A percentile compares a stretch with the other conserved stretches of the same genome.
These are phyloP conservation scores for Onthophagus taurus DNA, from an alignment of 1,140 invertebrate genomes.

Conservation along the genomic window DNA sequence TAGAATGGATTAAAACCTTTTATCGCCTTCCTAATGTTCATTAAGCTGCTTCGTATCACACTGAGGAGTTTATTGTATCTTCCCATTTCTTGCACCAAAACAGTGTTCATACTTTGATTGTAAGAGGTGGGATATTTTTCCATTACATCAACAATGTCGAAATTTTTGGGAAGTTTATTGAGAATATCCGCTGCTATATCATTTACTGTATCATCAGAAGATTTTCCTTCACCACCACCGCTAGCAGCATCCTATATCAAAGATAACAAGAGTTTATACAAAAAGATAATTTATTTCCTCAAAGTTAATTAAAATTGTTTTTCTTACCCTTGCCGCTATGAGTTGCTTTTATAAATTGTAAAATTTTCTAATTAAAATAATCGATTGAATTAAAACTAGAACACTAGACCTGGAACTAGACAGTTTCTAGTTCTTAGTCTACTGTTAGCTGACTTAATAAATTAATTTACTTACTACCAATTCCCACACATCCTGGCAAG, in stretches of 20 bases:
- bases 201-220: conserved; percentile 60
- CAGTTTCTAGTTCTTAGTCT: too few relatives aligned
- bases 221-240: conserved; percentile 40
- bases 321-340: too few relatives aligned
- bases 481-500: too few relatives aligned
- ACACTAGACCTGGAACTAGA: too few relatives aligned
- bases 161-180: conserved; percentile 61
- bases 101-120: conserved; percentile 85
- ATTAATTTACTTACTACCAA: too few relatives aligned
- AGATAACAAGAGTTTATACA: conserved; percentile 6
- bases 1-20: conserved; percentile 49
- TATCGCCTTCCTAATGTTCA: conserved; percentile 78
- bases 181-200: conserved; percentile 62
- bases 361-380: too few relatives aligned
- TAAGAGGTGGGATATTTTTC: conserved; percentile 71
- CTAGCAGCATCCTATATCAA: conserved; percentile 31
- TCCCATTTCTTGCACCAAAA: conserved; percentile 88
- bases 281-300: neutral
- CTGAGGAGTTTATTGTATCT: conserved; percentile 74
- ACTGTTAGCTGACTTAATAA: too few relatives aligned
- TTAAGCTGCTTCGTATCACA: conserved; percentile 64
- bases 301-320: neutral
- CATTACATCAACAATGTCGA: conserved; percentile 55
- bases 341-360: too few relatives aligned
- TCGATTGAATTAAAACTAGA: too few relatives aligned